Base-by-base conservation (phyloP, 2,888 invertebrate species). In the Tachystola acroxantha region DNA sequence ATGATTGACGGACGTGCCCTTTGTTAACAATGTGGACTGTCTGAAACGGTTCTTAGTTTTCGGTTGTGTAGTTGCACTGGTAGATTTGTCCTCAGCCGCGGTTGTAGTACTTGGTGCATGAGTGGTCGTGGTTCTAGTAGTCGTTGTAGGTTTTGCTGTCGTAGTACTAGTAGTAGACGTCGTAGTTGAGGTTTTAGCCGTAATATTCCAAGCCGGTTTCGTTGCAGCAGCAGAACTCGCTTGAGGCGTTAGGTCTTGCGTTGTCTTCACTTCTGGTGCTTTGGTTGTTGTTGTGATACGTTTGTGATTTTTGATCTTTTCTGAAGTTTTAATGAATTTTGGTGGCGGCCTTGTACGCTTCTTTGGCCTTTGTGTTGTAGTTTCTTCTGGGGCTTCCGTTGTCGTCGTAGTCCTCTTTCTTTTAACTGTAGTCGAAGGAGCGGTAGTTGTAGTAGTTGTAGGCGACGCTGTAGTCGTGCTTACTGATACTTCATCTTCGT, bases 1-100 rank as follows among this genome's bases (percentile, higher is more conserved):
- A 38, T 84, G 82, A 38, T 84, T 86, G 0, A 81, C 69, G n/a
- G 86, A 85, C 13, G 85, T 85, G 11, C 86, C 85, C 57, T 85
- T 84, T 7, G 62, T 42, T 56, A 82, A 70, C 36, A 86, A 46
- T 10, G 81, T 82, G 9, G 86, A 80, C 50, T 79, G 76, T 51
- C 86, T 63, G 45, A 75, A 86, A 32, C 86, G 72, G 42, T 80
- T 85, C 50, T 62, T 74, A 43, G 50, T 70, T 45, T 66, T 79
- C 28, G 63, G 53, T 43, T 62, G 60, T 24, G 34, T 38, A 3
- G 41, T 40, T 19, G 34, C 25, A 7, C 19, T n/a, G 11, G 12
- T 5, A 2, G 32, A 2, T 27, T 28, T 22, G 1, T 31, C 3
- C 4, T 34, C 31, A 31, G 37, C 31, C n/a, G 36, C 30, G 1